Evolutionary conservation across 2,888 invertebrate species (phyloP), one percentile per base, ranked within the genome.

Genomic region (Catotricha subobsoleta): DNA sequence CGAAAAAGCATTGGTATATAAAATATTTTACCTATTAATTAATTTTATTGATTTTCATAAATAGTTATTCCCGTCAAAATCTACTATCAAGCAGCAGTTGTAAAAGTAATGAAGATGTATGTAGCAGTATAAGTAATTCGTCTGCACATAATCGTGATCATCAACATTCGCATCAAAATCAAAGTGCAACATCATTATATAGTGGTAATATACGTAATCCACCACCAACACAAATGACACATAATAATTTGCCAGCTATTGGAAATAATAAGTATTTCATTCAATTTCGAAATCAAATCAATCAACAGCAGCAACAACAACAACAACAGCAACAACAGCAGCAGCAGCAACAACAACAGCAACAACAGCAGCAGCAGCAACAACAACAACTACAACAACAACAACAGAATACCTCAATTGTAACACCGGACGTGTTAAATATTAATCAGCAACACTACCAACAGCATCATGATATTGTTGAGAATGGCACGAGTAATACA

Each of bases 51-150:
- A n/a, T n/a, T n/a, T n/a, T n/a, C n/a, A n/a, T n/a, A n/a, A n/a
- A n/a, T n/a, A 87, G 86, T 59, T 87, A 88, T 60, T 87, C 88
- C 28, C 75, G 87, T 40, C 88, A 88, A 66, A 88, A 88, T 62
- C 71, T 87, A 44, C 69, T 88, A 35, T 83, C 82, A 30, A 74
- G 76, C 41, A 71, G 71, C 54, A 71, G 71, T 54, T 56, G 55
- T 2, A 84, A 84, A 62, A 78, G 76, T 52, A 80, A 77, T 54
- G 79, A 80, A 50, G 76, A 73, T 52, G 35, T 25, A 23, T 23
- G 13, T 19, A 36, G 20, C 15, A 13, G n/a, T n/a, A n/a, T 15
- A 19, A 23, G n/a, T 19, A 23, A 23, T 36, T 35, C 20, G 23
- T n/a, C n/a, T n/a, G 13, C 23, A 23, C 62, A 74, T 44, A 67